Evolutionary conservation across 2,797 vertebrate genomes (phyloP), one percentile per base, ranked within the genome.

Genomic region (Cyprinella venusta): DNA sequence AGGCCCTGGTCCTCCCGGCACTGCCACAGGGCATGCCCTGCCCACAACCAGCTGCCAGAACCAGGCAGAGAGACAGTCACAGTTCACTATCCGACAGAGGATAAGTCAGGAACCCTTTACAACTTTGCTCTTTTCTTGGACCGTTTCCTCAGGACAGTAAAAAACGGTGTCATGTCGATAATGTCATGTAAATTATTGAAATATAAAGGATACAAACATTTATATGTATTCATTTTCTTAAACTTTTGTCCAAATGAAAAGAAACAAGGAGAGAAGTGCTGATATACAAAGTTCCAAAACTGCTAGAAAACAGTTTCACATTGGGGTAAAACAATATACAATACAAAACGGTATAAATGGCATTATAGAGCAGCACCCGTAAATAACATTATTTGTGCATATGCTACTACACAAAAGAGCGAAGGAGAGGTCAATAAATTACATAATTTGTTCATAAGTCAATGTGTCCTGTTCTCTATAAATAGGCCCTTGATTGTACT

Each of bases 1-100:
- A 86, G 89, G 91, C 90, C 91, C 89, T 88, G 86, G 90, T 89
- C 91, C 91, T 92, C 89, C 89, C 88, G 91, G 92, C 93, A 92
- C 90, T 88, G 94, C 94, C 93, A 93, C 92, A 91, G 94, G 94
- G 94, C 93, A 94, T 91, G 93, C 92, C 92, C 92, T 93, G 89
- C 93, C 93, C 89, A 91, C 91, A 85, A 87, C 92, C 94, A 95
- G 94, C 92, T 95, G 94, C 94, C 92, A 92, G 90, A 88, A 82
- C 86, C 85, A 82, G 91, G 91, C 90, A 88, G 89, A 74, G 59
- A 88, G 90, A 90, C 89, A 90, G 91, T 87, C 85, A 79, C 81
- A 78, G 85, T 90, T 90, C 90, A 90, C 91, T 68, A 59, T n/a
- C 61, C 5, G 7, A 54, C 48, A 80, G 56, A 40, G 71, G 21